Evolutionary conservation across 2,888 invertebrate genomes (phyloP), one percentile per base, ranked within the genome.

Genomic region (Toxonevra muliebris): DNA sequence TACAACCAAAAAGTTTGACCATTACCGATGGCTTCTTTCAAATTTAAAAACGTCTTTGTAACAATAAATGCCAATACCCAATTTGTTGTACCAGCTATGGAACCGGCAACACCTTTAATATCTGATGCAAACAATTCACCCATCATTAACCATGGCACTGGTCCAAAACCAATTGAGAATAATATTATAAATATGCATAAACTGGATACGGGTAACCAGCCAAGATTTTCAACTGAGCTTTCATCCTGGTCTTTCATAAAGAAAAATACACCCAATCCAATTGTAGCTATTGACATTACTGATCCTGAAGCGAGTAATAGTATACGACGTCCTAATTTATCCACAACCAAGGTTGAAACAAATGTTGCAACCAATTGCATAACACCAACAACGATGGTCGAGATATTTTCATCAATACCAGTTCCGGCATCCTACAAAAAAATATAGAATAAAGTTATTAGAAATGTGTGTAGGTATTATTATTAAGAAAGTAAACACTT

Each of bases 141-240:
- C 82, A 92, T 87, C 85, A 85, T 92, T 87, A 95, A 88, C 85
- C 85, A 85, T 0, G 95, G 95, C 57, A 96, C 93, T 0, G 96
- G 96, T 0, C 96, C 96, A 76, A 91, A 92, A 59, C 95, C 95
- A 48, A 95, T 79, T 0, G 94, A 93, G 86, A 95, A 96, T 54
- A 93, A 89, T 19, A 93, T 84, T 19, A 95, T 91, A 83, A 93
- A 96, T 1, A 93, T 72, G 55, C 93, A 92, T 19, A 95, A 84
- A 40, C 92, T 89, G 1, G 90, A 76, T 7, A 96, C 84, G 0
- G 95, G 95, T 66, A 96, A 80, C 91, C 93, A 94, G 0, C 89
- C 88, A 9, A 94, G 86, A 15, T 86, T 79, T 0, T 81, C 78
- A 0, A 92, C 86, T 30, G 88, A 78, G 0, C n/a, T 2, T 8